Base-by-base conservation (phyloP, 1,140 invertebrate genomes). In the Psix sp. region DNA sequence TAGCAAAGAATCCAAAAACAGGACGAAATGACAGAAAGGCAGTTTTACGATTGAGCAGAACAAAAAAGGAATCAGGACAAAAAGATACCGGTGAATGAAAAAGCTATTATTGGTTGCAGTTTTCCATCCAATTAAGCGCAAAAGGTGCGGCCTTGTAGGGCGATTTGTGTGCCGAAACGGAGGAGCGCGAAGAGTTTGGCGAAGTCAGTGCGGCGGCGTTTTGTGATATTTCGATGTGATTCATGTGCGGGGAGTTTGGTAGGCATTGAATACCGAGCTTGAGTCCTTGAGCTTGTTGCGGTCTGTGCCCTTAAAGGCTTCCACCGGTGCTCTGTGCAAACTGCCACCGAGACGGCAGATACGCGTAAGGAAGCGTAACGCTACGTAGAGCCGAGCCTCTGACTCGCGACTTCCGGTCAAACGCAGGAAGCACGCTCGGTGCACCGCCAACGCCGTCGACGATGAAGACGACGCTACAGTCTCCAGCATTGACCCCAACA, bases 361-460 rank as follows among this genome's bases (percentile, higher is more conserved):
- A 79, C 79, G 77, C 77, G 77, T 82, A 81, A 81, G 81, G 79
- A 79, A 82, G 81, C 81, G 81, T 82, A 81, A 82, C 81, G 81
- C 76, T 73, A 57, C 71, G 74, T 75, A 77, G 71, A 80, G 76
- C 77, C 78, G 76, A 78, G 79, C 78, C 78, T 80, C 79, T 79
- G 79, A 81, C 78, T 80, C 78, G 82, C 80, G 79, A 81, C 78
- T 83, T 83, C 82, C 82, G 82, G 82, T 82, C 80, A 80, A 76
- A 76, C 57, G 74, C 78, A 80, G 80, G 82, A 82, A 82, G 80
- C 72, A 84, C 82, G 82, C 80, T 82, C 77, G 76, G 73, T 80
- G 80, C 77, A 63, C 76, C 77, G 76, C 78, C 80, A 76, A 77
- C 77, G 59, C 75, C 75, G 65, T 67, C 62, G 77, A 76, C 76